These are phyloP conservation scores for Batillaria attramentaria DNA, from an alignment of 1,140 invertebrate genomes.

Conservation along the genomic window DNA sequence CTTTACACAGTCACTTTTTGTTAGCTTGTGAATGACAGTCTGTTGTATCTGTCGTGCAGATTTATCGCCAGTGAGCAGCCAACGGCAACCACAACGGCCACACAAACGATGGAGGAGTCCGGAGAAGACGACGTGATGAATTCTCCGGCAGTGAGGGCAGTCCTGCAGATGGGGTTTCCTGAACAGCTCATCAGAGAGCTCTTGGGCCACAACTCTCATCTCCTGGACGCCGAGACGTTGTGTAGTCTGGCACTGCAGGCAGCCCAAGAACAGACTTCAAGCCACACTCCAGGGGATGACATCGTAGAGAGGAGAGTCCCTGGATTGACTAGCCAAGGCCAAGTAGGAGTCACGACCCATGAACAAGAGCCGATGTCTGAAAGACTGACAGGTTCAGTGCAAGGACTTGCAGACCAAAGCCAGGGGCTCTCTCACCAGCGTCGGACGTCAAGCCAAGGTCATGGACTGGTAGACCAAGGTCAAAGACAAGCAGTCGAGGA, in stretches of 20 bases:
- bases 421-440: not conserved
- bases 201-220: not conserved
- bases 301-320: not conserved
- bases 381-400: not conserved
- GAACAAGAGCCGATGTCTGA: not conserved
- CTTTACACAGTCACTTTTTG: not conserved
- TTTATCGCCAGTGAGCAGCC: not conserved
- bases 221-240: not conserved
- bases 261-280: not conserved
- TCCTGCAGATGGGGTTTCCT: constrained; percentile 22
- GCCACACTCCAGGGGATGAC: not conserved
- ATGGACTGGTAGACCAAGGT: no score
- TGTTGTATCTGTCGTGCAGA: not conserved
- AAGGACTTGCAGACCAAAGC: not conserved
- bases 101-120: not conserved
- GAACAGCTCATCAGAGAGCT: not conserved
- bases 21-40: not conserved
- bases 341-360: not conserved
- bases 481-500: no score
- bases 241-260: not conserved
- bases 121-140: not conserved
- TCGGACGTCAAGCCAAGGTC: not conserved
- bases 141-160: not conserved
- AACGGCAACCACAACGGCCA: not conserved
- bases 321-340: no score